These are phyloP conservation scores for Rhinoraja longicauda DNA, from an alignment of 2,797 vertebrate species.

Conservation along the genomic window DNA sequence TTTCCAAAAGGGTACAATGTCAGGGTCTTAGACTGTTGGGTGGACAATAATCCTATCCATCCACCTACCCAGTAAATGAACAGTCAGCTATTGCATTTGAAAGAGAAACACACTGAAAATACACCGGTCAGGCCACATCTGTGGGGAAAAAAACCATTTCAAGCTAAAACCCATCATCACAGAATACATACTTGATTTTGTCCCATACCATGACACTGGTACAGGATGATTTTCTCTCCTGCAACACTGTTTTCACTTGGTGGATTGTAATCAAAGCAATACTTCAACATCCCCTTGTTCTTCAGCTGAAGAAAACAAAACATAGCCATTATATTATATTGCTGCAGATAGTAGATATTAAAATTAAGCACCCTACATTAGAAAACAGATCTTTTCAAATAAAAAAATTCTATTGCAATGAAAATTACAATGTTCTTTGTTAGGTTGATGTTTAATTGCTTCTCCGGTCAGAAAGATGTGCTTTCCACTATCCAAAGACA, in stretches of 20 bases:
- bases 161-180: not conserved
- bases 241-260: conserved; percentile 61
- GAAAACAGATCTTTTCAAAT: conserved; percentile 21
- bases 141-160: not conserved
- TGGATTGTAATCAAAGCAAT: conserved; percentile 95
- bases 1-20: not conserved
- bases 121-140: too few species aligned
- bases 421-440: not conserved
- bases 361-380: not conserved
- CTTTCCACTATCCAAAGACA: not conserved
- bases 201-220: conserved; percentile 88
- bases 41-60: not conserved
- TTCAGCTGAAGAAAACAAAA: conserved; percentile 63
- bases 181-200: conserved; percentile 81
- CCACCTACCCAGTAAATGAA: too few species aligned
- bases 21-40: not conserved
- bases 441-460: not conserved
- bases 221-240: conserved; percentile 76
- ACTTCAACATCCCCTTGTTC: conserved; percentile 69
- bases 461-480: not conserved
- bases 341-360: not conserved
- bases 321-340: not conserved
- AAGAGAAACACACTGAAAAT: too few species aligned
- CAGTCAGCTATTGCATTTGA: too few species aligned
- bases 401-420: not conserved